Percentiles rank a stretch among this genome's conserved stretches.
These are phyloP conservation scores for Plutomurus gul DNA, from an alignment of 1,140 invertebrate species.

Conservation along the genomic window DNA sequence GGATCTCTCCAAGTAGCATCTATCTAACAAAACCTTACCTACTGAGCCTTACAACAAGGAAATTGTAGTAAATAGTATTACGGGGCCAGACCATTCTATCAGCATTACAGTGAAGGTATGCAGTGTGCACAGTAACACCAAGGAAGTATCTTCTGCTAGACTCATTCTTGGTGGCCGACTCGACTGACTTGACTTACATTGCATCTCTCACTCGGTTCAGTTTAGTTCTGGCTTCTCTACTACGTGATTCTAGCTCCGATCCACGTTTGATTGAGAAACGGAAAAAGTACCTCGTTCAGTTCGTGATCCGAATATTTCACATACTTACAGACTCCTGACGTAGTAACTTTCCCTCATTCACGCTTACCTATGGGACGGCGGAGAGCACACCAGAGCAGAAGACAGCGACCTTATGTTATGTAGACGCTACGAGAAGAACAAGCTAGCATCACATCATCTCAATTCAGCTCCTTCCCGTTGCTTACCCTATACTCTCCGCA, in stretches of 20 bases:
- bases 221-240: constrained; percentile 8
- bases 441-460: background rate
- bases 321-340: constrained; percentile 38
- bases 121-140: background rate
- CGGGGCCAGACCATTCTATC: too few species aligned
- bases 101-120: too few species aligned
- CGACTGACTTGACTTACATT: background rate
- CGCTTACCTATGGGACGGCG: constrained; percentile 27
- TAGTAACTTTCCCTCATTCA: constrained; percentile 44
- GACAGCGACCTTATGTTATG: constrained; percentile 19
- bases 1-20: background rate
- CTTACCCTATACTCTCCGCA: background rate
- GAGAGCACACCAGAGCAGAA: background rate
- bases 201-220: background rate
- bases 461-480: background rate
- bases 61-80: background rate
- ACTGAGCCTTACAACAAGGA: background rate
- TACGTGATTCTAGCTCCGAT: constrained; percentile 46
- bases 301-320: constrained; percentile 51
- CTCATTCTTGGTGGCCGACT: background rate
- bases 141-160: background rate
- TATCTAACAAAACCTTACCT: background rate
- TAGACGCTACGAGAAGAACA: background rate
- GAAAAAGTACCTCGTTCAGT: constrained; percentile 43
- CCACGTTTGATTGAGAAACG: constrained; percentile 53